Evolutionary conservation across 2,797 vertebrate genomes (phyloP).

Genomic region (Anguilla anguilla): DNA sequence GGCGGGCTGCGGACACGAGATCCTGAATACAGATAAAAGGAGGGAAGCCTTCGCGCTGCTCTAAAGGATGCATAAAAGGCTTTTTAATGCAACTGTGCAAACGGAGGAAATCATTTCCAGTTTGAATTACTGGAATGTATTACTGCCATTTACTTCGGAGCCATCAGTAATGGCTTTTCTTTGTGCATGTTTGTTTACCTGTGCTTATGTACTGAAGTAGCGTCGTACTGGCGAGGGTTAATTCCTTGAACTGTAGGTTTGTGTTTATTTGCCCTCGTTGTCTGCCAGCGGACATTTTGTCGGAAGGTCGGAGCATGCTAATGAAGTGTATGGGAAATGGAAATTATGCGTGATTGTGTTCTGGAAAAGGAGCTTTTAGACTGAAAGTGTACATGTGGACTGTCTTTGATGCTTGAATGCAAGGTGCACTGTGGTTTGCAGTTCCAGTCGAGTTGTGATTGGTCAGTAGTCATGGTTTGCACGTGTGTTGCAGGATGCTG

Average conservation of each 20-base stretch:
- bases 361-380: background rate
- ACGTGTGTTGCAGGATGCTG: constrained; percentile 67
- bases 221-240: background rate
- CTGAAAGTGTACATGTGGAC: background rate
- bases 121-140: background rate
- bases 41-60: background rate
- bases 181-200: background rate
- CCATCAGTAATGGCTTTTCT: constrained; percentile 11
- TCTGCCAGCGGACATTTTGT: background rate
- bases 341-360: background rate
- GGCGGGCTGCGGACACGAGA: constrained; percentile 23
- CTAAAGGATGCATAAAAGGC: constrained; percentile 28
- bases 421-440: background rate
- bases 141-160: constrained; percentile 23
- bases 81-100: constrained; percentile 22
- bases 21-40: constrained; percentile 32
- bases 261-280: background rate
- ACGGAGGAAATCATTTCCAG: constrained; percentile 15
- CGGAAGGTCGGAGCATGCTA: background rate
- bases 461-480: background rate
- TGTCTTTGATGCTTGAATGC: background rate
- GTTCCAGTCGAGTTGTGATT: background rate
- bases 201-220: background rate
- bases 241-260: background rate
- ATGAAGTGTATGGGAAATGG: background rate